Base-by-base conservation (phyloP, 2,113 vertebrate genomes). In the Thalassoma bifasciatum region DNA sequence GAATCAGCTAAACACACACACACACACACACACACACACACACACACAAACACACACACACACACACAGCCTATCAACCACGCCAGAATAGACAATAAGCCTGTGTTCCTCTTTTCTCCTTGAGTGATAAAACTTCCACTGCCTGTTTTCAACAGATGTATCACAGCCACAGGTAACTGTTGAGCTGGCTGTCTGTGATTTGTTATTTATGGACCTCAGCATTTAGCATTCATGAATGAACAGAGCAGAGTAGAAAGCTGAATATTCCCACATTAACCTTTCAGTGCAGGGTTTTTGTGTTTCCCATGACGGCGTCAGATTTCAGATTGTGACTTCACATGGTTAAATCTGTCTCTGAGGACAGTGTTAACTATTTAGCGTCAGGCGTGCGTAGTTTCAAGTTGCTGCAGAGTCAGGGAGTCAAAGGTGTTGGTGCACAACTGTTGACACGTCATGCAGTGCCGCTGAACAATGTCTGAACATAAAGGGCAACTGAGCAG, bases 1-100 rank as follows among this genome's bases (percentile, higher is more conserved):
- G 86, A 90, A 72, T 89, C 86, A 86, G 77, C 90, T 82, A 82
- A 91, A 91, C 85, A 67, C 74, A 90, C 86, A 81, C 72, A 30
- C 51, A 37, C 38, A 73, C 36, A 38, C 44, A 77, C 30, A 74
- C 58, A 66, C 58, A 52, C 49, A 56, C 52, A 50, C 71, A 51
- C 57, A 53, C 72, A 64, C 23, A 44, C 37, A 54, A 23, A 36
- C 36, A 23, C 70, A 30, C 30, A 30, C 30, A 30, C 30, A 91
- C 85, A 67, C 74, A 38, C 44, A 44, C 2, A 47, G 44, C 19
- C 17, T 22, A 66, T 73, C 44, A 79, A 73, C 81, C 62, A 72
- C 30, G 10, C 22, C 22, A 77, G 73, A 82, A 78, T 50, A 81
- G 70, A 84, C 82, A 77, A 84, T 74, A 59, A 62, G 73, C 49